phyloP scores from a whole-genome alignment of 2,888 invertebrate genomes.

The Drosophila acutilabella region DNA sequence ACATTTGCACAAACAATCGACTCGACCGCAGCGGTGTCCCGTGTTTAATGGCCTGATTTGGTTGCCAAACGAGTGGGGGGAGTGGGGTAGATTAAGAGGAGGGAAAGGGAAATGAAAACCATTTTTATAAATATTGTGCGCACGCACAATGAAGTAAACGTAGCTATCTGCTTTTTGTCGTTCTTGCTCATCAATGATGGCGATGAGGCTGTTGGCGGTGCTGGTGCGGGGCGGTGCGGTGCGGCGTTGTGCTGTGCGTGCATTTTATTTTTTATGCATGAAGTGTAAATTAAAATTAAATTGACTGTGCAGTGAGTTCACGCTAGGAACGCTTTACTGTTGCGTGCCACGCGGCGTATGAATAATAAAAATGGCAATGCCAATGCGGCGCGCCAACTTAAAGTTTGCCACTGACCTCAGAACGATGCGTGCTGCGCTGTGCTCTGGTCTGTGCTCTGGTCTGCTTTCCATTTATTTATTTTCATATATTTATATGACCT shows the following conservation, averaged over 20 bases:
- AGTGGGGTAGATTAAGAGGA: neutral
- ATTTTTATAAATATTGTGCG: constrained; percentile 68
- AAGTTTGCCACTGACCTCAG: constrained; percentile 55
- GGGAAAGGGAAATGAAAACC: constrained; percentile 24
- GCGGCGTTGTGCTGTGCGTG: constrained; percentile 28
- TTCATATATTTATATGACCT: constrained; percentile 55
- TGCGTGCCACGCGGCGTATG: constrained; percentile 55
- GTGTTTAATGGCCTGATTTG: constrained; percentile 68
- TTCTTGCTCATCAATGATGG: constrained; percentile 39
- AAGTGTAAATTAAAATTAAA: constrained; percentile 76
- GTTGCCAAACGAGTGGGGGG: neutral
- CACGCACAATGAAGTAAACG: constrained; percentile 36
- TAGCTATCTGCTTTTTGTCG: constrained; percentile 46
- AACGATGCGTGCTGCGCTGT: constrained; percentile 17
- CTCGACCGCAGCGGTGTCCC: constrained; percentile 57
- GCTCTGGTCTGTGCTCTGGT: neutral
- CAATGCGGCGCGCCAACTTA: constrained; percentile 40
- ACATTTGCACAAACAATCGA: constrained; percentile 65
- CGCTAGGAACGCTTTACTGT: constrained; percentile 33
- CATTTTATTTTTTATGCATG: constrained; percentile 72
- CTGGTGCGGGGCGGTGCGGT: neutral
- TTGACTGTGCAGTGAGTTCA: constrained; percentile 56
- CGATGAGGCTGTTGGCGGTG: constrained; percentile 10
- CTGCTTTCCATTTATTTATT: constrained; percentile 49
- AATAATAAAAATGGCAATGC: constrained; percentile 55